Evolutionary conservation across 2,113 vertebrate species (phyloP), one percentile per base, ranked within the genome.

Genomic region (Aythya baeri): DNA sequence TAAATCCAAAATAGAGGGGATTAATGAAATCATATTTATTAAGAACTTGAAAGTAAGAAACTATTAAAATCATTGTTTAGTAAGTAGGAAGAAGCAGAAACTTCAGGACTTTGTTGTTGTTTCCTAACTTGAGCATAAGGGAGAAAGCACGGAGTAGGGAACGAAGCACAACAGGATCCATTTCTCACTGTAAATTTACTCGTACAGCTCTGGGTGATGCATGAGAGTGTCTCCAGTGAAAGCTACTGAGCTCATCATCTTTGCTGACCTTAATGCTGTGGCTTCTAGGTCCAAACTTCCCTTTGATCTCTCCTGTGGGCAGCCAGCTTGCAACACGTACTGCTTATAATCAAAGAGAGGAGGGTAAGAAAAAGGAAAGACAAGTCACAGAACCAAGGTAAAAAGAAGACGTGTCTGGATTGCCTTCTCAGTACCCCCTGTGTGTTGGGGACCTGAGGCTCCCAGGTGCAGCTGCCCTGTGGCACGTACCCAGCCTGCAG

Each of bases 311-410:
- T 67, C 15, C 38, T n/a, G 13, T 1, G 74, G 62, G 58, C 72
- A 62, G 32, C 38, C 58, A 32, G 15, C 49, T 59, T 1, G 0
- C 7, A 1, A 6, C 0, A 0, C 2, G 27, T 17, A 6, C 80
- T 23, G 34, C 34, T 81, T 49, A 7, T 29, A 7, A 31, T 6
- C 71, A 57, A 12, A 61, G 49, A 63, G 54, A 32, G 8, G 11
- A 17, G 36, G 65, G n/a, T 5, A 5, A 54, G 27, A 43, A 1
- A 8, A 27, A 16, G 10, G 43, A 29, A 17, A 41, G 78, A 67
- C 27, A 34, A 52, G 34, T 8, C 8, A 4, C 5, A 55, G 13
- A 74, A 27, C 11, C 7, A 6, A 12, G 59, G 31, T 23, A 5
- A 43, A 70, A 34, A 0, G 13, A 0, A 4, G 20, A 9, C 6